Base-by-base conservation (phyloP, 2,888 invertebrate species). In the Ferrisia virgata region DNA sequence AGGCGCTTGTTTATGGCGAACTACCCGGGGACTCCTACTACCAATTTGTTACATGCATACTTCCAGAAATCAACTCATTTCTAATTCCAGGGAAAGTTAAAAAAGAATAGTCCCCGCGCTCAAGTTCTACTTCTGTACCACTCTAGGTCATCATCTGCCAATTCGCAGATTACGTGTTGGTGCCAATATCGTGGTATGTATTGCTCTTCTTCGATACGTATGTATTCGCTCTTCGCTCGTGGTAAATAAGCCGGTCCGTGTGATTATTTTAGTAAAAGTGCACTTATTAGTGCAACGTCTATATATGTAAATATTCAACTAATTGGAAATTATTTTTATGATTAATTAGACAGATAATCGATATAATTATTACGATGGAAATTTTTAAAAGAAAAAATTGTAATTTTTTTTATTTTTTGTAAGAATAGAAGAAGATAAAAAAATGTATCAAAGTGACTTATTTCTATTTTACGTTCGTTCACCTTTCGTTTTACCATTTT, bases 81-180 rank as follows among this genome's bases (percentile, higher is more conserved):
- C 72, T 76, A 76, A 76, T 76, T 76, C 72, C 72, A 76, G 72
- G 72, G 72, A 76, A 76, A 76, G 72, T 76, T 76, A 36, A 76
- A 76, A 76, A 76, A 76, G 72, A 76, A 36, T 76, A 36, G 72
- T 76, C 36, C 36, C 72, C 33, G 72, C 36, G 36, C 72, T 76
- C 72, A 76, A 76, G 72, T 76, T 76, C 72, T 76, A 76, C 36
- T 76, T 76, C 18, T 36, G 72, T 36, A 36, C 36, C 13, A 76
- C 72, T 76, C 9, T 36, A 76, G 72, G 72, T 76, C 72, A 76
- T 76, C 72, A 33, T 76, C 36, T 36, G 72, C 36, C 72, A 76
- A 76, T 76, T 33, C 72, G 31, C 9, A 3, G 72, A 76, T 76
- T 76, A 76, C 33, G 72, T 76, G 31, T 69, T 69, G 31, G 31